Evolutionary conservation across 2,888 invertebrate genomes (phyloP), one percentile per base, ranked within the genome.

Genomic region (Diadegma fenestrale): DNA sequence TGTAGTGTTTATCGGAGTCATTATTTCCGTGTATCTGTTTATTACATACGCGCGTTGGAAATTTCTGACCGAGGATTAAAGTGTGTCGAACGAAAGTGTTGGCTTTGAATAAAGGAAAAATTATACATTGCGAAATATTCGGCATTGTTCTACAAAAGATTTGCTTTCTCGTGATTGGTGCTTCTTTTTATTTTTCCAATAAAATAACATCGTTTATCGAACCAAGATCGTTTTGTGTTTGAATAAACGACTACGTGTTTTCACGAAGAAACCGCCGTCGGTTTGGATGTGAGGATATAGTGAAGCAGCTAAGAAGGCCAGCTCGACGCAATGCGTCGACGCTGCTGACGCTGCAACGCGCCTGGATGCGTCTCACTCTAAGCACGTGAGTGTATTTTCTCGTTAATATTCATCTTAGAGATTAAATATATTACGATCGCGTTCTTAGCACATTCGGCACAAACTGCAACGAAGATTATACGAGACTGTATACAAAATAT

Each of bases 341-440:
- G 94, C 94, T 94, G 94, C 94, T 94, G 93, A 94, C 93, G 94
- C 85, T 85, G 82, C 93, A 94, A 94, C 94, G 94, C 94, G 94
- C 93, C 96, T 96, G 96, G 96, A 96, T 96, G 96, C 95, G 95
- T 95, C 96, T 96, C 95, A 95, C 95, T 95, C 95, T 95, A 95
- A 95, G 95, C 95, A 96, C 95, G 96, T 96, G 92, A 96, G 96
- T 96, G 88, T 89, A 69, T 37, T 66, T 75, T 61, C 41, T 64
- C 51, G 41, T 77, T 54, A 22, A 66, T 51, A 64, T 54, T 75
- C 61, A 61, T 75, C 22, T 22, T 48, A n/a, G 26, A 14, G 14
- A 10, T 26, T 58, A 5, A 26, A 58, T 58, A 58, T 58, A 26
- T 58, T 58, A 5, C 14, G 14, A 58, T 58, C 26, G 58, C 26